phyloP scores from a whole-genome alignment of 2,113 vertebrate genomes.

The Centropus bengalensis region DNA sequence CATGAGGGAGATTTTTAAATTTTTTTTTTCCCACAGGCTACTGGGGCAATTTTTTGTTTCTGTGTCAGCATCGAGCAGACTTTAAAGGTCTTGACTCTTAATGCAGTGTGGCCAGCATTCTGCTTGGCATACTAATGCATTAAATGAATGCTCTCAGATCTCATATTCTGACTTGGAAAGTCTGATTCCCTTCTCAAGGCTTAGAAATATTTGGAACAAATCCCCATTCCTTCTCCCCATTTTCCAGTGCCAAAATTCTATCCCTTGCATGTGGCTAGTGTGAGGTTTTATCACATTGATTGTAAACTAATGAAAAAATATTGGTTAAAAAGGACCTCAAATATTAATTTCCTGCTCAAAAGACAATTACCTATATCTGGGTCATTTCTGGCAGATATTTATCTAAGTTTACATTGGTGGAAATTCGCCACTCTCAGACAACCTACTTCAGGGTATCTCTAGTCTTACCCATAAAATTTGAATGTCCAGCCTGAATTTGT shows the following conservation, averaged over 20 bases:
- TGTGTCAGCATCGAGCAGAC: background rate
- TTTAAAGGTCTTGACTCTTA: background rate
- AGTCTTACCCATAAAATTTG: background rate
- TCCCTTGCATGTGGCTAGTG: background rate
- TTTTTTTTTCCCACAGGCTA: background rate
- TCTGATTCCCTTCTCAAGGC: background rate
- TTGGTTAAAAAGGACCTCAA: background rate
- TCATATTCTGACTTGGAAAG: background rate
- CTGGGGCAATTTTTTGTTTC: background rate
- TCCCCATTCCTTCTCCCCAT: background rate
- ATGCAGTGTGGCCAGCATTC: background rate
- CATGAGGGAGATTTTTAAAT: background rate
- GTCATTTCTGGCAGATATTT: background rate
- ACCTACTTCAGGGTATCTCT: background rate
- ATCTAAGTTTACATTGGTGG: background rate
- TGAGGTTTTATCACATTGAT: background rate
- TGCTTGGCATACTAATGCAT: background rate
- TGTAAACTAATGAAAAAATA: background rate
- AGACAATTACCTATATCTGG: background rate
- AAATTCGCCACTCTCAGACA: background rate
- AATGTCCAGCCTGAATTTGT: background rate
- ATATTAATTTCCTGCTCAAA: background rate
- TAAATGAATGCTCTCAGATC: background rate
- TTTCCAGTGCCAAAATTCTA: background rate
- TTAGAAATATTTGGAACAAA: background rate